Evolutionary conservation across 92 coral and sea anemone species (phyloP).

Genomic region (Muricea muricata): DNA sequence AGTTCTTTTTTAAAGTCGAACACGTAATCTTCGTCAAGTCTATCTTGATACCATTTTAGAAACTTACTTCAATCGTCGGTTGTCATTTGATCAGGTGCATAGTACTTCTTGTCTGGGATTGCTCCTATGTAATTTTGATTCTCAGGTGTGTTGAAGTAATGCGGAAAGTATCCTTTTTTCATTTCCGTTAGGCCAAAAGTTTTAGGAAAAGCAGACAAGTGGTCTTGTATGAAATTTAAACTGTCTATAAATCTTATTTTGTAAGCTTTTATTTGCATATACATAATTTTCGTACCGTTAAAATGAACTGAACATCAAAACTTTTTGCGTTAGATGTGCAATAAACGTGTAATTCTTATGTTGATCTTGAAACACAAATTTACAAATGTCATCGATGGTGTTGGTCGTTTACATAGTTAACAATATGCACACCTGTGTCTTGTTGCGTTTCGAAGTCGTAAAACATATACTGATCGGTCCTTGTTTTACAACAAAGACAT

Average conservation of each 20-base stretch:
- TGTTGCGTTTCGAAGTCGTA: too few relatives aligned
- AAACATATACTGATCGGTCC: not conserved
- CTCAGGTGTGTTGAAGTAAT: too few relatives aligned
- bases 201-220: too few relatives aligned
- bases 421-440: not conserved
- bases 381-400: conserved; percentile 10
- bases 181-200: too few relatives aligned
- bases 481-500: conserved; percentile 20
- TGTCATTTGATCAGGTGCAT: not conserved
- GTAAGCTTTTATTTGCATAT: too few relatives aligned
- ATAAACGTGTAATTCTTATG: too few relatives aligned
- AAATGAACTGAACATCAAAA: too few relatives aligned
- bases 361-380: not conserved
- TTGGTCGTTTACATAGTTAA: not conserved
- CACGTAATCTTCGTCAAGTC: not conserved
- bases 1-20: not conserved
- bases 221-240: too few relatives aligned
- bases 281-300: too few relatives aligned
- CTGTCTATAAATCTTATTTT: too few relatives aligned
- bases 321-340: not conserved
- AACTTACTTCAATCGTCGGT: not conserved
- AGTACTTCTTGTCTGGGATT: not conserved
- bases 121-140: not conserved
- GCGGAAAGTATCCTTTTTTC: not conserved
- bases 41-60: conserved; percentile 25